Evolutionary conservation across 2,113 vertebrate species (phyloP).

Genomic region (Chamaetylas fuelleborni): DNA sequence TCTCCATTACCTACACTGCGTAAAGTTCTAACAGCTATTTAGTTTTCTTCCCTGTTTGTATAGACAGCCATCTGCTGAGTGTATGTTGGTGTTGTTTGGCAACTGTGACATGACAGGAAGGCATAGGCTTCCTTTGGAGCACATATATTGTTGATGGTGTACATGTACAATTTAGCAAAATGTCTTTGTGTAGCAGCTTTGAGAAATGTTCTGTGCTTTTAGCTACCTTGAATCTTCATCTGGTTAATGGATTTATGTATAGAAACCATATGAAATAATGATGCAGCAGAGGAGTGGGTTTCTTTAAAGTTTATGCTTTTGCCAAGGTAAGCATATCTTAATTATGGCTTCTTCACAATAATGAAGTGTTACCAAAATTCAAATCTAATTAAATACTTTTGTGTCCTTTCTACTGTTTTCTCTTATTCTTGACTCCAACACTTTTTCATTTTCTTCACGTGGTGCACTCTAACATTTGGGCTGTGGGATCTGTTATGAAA

Average conservation of each 20-base stretch:
- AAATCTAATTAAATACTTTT: slow-evolving; percentile 13
- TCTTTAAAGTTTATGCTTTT: background rate
- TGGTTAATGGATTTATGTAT: background rate
- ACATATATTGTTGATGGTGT: background rate
- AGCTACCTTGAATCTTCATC: background rate
- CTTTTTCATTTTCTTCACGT: background rate
- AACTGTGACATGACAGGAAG: background rate
- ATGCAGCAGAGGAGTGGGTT: background rate
- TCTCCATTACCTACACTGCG: background rate
- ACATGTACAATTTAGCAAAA: background rate
- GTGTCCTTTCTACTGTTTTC: background rate
- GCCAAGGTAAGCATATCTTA: background rate
- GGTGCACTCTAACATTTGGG: background rate
- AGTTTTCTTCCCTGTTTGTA: background rate
- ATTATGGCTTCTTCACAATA: background rate
- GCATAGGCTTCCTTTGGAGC: background rate
- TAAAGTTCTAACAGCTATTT: background rate
- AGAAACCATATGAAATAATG: background rate
- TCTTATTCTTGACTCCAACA: background rate
- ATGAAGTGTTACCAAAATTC: background rate
- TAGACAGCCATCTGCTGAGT: background rate
- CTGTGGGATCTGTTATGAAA: background rate
- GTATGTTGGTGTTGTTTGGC: background rate
- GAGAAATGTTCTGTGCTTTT: background rate
- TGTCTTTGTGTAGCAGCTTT: background rate